phyloP scores from a whole-genome alignment of 2,113 vertebrate genomes.

The human (Homo sapiens) region DNA sequence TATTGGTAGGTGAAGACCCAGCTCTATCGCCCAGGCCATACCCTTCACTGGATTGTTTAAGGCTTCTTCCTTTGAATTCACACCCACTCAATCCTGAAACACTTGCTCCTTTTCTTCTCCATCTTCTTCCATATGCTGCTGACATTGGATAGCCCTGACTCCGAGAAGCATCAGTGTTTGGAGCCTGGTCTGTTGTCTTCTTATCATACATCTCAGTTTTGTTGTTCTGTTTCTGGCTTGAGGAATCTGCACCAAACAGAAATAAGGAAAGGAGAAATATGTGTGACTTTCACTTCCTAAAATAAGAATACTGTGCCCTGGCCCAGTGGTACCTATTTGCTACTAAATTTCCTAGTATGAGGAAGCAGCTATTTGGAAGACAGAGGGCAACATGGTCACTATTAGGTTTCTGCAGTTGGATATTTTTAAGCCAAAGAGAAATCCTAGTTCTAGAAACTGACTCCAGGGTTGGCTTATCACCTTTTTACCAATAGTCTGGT shows the following conservation, averaged over 20 bases:
- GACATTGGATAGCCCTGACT: neutral
- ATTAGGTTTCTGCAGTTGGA: neutral
- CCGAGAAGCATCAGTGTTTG: neutral
- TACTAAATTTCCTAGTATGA: neutral
- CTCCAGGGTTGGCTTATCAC: neutral
- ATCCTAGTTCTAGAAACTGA: neutral
- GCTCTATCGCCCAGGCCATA: neutral
- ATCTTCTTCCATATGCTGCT: neutral
- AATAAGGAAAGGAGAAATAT: constrained; percentile 39
- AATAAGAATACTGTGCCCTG: neutral
- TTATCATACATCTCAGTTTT: neutral
- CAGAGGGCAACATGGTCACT: neutral
- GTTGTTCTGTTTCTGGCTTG: constrained; percentile 23
- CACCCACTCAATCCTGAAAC: neutral
- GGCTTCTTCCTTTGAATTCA: neutral
- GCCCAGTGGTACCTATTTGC: neutral
- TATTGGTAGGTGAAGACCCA: neutral
- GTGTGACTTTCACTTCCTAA: neutral
- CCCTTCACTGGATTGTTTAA: neutral
- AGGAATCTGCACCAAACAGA: constrained; percentile 69
- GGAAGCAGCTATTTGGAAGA: neutral
- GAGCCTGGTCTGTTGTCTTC: neutral
- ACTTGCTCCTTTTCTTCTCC: neutral
- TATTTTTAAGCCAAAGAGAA: constrained; percentile 26
- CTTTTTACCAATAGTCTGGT: neutral